phyloP scores from a whole-genome alignment of 2,888 invertebrate genomes.

The Drosophila siamana region DNA sequence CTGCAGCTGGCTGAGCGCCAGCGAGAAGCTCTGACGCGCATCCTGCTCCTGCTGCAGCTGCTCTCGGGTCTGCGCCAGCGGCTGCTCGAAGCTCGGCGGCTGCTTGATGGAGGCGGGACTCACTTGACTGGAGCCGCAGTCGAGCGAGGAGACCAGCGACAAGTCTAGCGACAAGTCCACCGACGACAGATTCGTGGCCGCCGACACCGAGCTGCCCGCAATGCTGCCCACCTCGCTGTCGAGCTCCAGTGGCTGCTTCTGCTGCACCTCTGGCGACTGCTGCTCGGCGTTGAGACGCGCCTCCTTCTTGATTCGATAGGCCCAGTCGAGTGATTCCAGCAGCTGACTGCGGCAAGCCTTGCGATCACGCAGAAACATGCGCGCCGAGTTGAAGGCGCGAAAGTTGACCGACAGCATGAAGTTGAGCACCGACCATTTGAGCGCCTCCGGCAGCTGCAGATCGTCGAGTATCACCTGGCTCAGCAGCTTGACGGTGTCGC shows the following conservation, averaged over 20 bases:
- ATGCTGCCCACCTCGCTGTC: slow-evolving; percentile 1
- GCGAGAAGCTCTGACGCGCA: background rate
- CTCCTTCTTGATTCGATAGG: background rate
- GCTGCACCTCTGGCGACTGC: background rate
- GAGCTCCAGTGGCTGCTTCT: background rate
- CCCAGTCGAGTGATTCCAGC: slow-evolving; percentile 3
- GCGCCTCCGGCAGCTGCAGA: background rate
- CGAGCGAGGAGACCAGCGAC: background rate
- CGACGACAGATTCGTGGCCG: background rate
- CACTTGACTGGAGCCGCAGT: background rate
- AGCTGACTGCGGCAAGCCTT: background rate
- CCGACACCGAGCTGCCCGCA: background rate
- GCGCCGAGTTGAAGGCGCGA: slow-evolving; percentile 28
- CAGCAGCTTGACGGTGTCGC: slow-evolving; percentile 23
- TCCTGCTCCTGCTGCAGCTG: background rate
- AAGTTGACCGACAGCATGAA: slow-evolving; percentile 53
- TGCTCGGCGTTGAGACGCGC: background rate
- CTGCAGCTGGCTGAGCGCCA: background rate
- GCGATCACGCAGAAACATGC: background rate
- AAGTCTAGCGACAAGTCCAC: background rate
- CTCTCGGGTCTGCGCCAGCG: background rate
- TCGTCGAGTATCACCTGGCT: slow-evolving; percentile 37
- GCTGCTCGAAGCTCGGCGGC: background rate
- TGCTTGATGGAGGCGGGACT: no score
- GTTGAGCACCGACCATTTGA: slow-evolving; percentile 40